Conservation (phyloP, 2,888 invertebrate genomes). For the Metellina segmentata region DNA sequence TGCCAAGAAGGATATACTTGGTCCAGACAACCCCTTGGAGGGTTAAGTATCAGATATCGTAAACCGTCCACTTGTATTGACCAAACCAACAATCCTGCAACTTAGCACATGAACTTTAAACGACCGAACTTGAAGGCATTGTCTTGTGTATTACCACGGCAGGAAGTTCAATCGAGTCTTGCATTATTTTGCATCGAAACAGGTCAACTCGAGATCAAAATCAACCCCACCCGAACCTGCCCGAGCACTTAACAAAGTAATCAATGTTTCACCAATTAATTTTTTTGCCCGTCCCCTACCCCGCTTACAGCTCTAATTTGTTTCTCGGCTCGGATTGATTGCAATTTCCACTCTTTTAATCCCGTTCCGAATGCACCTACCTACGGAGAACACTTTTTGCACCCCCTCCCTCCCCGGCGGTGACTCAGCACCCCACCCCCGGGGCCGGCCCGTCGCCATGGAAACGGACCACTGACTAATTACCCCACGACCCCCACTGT, state of each 20-base stretch:
- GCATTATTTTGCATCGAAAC: neutral
- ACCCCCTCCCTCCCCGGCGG: neutral
- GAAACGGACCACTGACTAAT: constrained; percentile 73
- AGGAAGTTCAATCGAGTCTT: neutral
- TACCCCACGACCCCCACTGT: constrained; percentile 55
- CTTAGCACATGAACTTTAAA: too few relatives aligned
- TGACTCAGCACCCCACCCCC: constrained; percentile 70
- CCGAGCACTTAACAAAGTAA: constrained; percentile 10
- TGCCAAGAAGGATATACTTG: too few relatives aligned
- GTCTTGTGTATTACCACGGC: too few relatives aligned
- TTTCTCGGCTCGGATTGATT: constrained; percentile 53
- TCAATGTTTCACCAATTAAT: constrained; percentile 20
- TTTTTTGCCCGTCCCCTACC: neutral
- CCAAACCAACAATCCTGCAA: too few relatives aligned
- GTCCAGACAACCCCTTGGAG: too few relatives aligned
- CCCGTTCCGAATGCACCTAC: constrained; percentile 16
- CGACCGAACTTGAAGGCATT: too few relatives aligned
- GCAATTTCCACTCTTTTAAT: constrained; percentile 70
- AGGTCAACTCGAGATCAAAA: neutral
- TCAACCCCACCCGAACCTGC: neutral
- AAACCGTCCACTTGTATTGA: too few relatives aligned
- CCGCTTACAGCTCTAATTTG: constrained; percentile 32
- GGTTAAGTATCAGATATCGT: too few relatives aligned
- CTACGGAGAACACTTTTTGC: constrained; percentile 25
- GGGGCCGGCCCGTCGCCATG: constrained; percentile 67